Percentiles rank a stretch among this genome's conserved stretches.
Evolutionary conservation across 1,140 invertebrate genomes (phyloP).

Genomic region (Neocloeon triangulifer): DNA sequence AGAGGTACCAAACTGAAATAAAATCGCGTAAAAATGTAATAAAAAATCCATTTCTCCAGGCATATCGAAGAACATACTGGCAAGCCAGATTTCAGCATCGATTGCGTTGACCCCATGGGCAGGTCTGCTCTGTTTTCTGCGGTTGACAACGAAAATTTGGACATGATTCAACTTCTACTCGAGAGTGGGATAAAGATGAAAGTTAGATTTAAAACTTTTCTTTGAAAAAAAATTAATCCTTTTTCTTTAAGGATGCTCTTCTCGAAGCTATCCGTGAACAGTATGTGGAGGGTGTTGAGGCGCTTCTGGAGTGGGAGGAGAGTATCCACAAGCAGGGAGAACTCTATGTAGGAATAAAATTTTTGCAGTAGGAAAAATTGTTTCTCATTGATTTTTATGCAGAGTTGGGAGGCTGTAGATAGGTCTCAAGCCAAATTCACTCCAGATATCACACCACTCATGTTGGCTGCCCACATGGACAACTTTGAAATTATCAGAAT

Average conservation of each 20-base stretch:
- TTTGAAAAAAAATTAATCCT: not conserved
- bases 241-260: slow-evolving; percentile 39
- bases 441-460: slow-evolving; percentile 68
- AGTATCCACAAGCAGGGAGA: slow-evolving; percentile 44
- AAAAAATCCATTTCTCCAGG: no score
- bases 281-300: slow-evolving; percentile 84
- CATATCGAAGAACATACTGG: slow-evolving; percentile 30
- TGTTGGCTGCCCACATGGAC: slow-evolving; percentile 73
- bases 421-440: slow-evolving; percentile 62
- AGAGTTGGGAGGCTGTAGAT: slow-evolving; percentile 73
- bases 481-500: slow-evolving; percentile 86
- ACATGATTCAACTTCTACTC: slow-evolving; percentile 61
- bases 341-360: slow-evolving; percentile 49
- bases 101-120: slow-evolving; percentile 87
- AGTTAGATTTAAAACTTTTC: no score
- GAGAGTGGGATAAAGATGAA: slow-evolving; percentile 52
- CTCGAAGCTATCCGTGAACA: slow-evolving; percentile 83
- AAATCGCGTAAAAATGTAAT: no score
- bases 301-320: slow-evolving; percentile 72
- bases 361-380: no score
- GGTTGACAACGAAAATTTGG: slow-evolving; percentile 92
- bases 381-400: slow-evolving; percentile 9
- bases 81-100: slow-evolving; percentile 53
- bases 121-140: slow-evolving; percentile 68
- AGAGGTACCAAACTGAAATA: no score